A percentile compares a stretch with the other conserved stretches of the same genome.
phyloP scores from a whole-genome alignment of 2,797 vertebrate species.

The Oreonectes daqikongensis region DNA sequence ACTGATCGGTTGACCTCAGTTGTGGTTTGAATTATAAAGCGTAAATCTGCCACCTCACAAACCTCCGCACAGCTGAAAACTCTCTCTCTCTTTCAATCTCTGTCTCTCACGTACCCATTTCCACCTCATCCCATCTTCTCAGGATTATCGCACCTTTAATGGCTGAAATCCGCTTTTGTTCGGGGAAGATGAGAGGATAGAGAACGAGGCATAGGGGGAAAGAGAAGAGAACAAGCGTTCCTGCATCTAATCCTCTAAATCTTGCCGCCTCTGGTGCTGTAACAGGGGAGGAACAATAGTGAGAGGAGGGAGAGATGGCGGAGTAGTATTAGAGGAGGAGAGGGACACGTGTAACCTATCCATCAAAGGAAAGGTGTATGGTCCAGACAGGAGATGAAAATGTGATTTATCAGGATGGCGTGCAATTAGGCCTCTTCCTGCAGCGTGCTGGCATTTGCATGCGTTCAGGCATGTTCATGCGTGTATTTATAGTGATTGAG shows the following conservation, averaged over 20 bases:
- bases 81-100: neutral
- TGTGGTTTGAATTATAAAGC: conserved; percentile 15
- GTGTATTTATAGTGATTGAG: conserved; percentile 31
- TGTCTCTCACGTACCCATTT: conserved; percentile 15
- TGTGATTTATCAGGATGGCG: conserved; percentile 41
- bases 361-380: conserved; percentile 25
- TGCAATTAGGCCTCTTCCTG: conserved; percentile 40
- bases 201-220: conserved; percentile 23
- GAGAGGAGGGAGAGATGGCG: conserved; percentile 15
- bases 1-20: neutral
- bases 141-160: conserved; percentile 62
- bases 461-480: neutral
- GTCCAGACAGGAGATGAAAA: conserved; percentile 40
- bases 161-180: conserved; percentile 59
- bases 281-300: conserved; percentile 42
- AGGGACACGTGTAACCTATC: conserved; percentile 48
- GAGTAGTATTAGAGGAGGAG: conserved; percentile 41
- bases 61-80: conserved; percentile 20
- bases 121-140: conserved; percentile 44
- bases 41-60: neutral
- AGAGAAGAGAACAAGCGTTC: conserved; percentile 21
- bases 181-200: conserved; percentile 36
- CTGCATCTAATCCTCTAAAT: conserved; percentile 52
- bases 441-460: conserved; percentile 24
- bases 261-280: conserved; percentile 24